Evolutionary conservation across 2,888 invertebrate genomes (phyloP), one percentile per base, ranked within the genome.

Genomic region (Nezara viridula): DNA sequence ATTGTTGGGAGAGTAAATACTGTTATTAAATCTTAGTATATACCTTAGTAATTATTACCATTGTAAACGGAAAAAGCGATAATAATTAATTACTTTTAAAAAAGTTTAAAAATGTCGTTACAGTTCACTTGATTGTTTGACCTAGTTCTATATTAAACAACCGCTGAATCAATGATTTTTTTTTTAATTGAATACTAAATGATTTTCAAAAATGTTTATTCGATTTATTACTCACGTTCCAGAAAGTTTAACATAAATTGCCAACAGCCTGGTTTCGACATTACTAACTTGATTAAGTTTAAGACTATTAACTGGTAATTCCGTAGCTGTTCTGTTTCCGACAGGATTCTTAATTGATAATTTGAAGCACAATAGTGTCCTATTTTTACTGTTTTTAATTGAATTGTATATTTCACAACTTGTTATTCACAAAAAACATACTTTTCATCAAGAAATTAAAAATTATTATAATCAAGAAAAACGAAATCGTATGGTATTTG

Each of bases 271-370:
- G 66, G 19, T 37, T 73, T 73, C 66, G 66, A 73, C 66, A 73
- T 73, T 73, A 37, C 66, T 73, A 73, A 73, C 37, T 73, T 73
- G 66, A 73, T 73, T 73, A 73, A 73, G 66, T 73, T 73, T 73
- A 73, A 73, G 32, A 73, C 66, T 37, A 73, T 73, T 73, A 73
- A 73, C 66, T 73, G 37, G 66, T 73, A 73, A 73, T 73, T 73
- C 66, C 66, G 66, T 73, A 73, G 66, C 37, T 37, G 32, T 73
- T 73, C 66, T 73, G 66, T 73, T 73, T 73, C 66, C 32, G 66
- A 73, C 66, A 73, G 66, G 66, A 37, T 73, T 73, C 66, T 37
- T 73, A 73, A 73, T 73, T 73, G 66, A 73, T 73, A 37, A 73
- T 73, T 73, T 73, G 66, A 73, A 73, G 14, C 32, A 73, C 66